A percentile compares a stretch with the other conserved stretches of the same genome.
Evolutionary conservation across 2,113 vertebrate genomes (phyloP).

Genomic region (Spilogale gracilis): DNA sequence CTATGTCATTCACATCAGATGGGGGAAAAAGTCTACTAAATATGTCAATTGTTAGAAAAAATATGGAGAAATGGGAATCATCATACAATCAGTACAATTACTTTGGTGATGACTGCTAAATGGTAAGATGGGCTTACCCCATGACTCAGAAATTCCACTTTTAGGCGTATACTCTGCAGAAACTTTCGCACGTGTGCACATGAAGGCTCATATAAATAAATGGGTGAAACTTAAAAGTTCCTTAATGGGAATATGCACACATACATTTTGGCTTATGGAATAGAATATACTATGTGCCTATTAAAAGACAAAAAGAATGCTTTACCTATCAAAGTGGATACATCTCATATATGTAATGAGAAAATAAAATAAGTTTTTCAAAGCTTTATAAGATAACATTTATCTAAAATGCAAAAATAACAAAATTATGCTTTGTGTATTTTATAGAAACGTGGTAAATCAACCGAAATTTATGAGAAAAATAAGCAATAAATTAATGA

Average conservation of each 20-base stretch:
- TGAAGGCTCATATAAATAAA: neutral
- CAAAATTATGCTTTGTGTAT: neutral
- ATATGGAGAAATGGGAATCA: neutral
- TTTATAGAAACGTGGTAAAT: neutral
- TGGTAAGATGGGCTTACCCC: neutral
- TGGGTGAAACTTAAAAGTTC: neutral
- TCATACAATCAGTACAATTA: neutral
- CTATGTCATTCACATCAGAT: neutral
- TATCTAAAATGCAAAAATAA: neutral
- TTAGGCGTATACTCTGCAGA: neutral
- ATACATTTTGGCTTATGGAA: neutral
- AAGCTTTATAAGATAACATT: neutral
- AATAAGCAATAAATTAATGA: neutral
- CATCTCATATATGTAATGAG: neutral
- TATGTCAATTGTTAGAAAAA: neutral
- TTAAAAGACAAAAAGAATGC: neutral
- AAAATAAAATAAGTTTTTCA: neutral
- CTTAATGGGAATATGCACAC: neutral
- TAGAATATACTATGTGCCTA: neutral
- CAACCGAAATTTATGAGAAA: neutral
- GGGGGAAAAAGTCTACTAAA: neutral
- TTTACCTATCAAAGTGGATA: neutral
- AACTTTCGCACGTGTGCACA: neutral
- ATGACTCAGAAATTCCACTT: neutral
- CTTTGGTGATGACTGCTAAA: neutral